These are phyloP conservation scores for Pycnonotus jocosus DNA, from an alignment of 2,113 vertebrate genomes.

Conservation along the genomic window DNA sequence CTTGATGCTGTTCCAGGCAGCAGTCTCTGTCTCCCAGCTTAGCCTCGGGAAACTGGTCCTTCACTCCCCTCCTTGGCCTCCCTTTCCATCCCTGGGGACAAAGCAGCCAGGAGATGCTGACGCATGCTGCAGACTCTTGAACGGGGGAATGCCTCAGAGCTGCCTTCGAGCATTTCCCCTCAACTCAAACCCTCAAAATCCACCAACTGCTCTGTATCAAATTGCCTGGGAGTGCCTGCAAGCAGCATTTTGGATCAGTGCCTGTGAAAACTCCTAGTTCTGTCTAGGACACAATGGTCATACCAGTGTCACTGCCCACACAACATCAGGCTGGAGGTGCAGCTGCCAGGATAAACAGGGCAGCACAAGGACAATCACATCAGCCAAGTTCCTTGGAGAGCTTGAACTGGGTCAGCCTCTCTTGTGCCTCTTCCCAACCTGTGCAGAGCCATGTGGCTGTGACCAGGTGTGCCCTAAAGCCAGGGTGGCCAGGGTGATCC, in stretches of 20 bases:
- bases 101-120: not conserved
- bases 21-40: not conserved
- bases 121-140: not conserved
- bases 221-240: not conserved
- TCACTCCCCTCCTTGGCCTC: not conserved
- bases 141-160: not conserved
- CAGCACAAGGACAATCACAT: not conserved
- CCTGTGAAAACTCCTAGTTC: not conserved
- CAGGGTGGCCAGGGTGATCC: not conserved
- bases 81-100: not conserved
- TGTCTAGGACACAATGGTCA: not conserved
- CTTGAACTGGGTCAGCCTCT: not conserved
- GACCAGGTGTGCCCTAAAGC: not conserved
- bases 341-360: accelerated
- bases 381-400: not conserved
- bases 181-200: not conserved
- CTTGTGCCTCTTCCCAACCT: not conserved
- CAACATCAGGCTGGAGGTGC: accelerated
- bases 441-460: not conserved
- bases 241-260: not conserved
- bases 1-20: not conserved
- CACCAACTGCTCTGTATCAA: not conserved
- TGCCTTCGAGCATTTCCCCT: not conserved
- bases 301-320: not conserved
- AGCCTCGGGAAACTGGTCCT: not conserved